Evolutionary conservation across 2,113 vertebrate genomes (phyloP), one percentile per base, ranked within the genome.

Genomic region (Sphyrna mokarran): DNA sequence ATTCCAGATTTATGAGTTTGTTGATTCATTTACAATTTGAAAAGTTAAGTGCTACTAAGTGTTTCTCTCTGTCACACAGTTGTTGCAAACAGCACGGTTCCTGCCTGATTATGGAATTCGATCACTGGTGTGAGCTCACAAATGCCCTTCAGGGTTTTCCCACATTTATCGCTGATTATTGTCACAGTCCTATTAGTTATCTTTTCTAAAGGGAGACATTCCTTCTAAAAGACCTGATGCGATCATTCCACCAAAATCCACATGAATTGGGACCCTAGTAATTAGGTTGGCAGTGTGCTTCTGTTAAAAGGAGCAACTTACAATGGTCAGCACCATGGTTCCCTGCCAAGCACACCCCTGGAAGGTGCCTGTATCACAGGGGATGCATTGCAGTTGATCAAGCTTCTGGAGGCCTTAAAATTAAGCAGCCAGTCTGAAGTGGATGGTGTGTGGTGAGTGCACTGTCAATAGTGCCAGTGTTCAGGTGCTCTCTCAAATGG

Each of bases 11-110:
- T 90, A 90, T 61, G 87, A 61, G 87, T 11, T 29, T 58, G 48
- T 90, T 90, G 87, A 90, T 90, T 90, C 87, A 61, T 33, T 90
- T 90, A 63, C 63, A 90, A 63, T 58, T 61, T 90, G 87, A 90
- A 90, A 58, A 16, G 11, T 61, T 29, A 63, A 90, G 87, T 90
- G 54, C 54, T n/a, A 90, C 87, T 58, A 90, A 90, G 54, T 90
- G 11, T 33, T 29, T 10, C 58, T 58, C 33, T 61, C 87, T 61
- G 54, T 89, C 14, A 61, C n/a, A 61, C 61, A 16, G 54, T 33
- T 90, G 54, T 33, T 61, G 87, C 5, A 11, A 61, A 14, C 54
- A 90, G 54, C 26, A 8, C 48, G 20, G 7, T 86, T 86, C 37
- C 80, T 40, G 37, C 37, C 80, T 26, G 48, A 61, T 61, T 61